Conservation (phyloP, 1,140 invertebrate genomes). For the Drosophila virilis region DNA sequence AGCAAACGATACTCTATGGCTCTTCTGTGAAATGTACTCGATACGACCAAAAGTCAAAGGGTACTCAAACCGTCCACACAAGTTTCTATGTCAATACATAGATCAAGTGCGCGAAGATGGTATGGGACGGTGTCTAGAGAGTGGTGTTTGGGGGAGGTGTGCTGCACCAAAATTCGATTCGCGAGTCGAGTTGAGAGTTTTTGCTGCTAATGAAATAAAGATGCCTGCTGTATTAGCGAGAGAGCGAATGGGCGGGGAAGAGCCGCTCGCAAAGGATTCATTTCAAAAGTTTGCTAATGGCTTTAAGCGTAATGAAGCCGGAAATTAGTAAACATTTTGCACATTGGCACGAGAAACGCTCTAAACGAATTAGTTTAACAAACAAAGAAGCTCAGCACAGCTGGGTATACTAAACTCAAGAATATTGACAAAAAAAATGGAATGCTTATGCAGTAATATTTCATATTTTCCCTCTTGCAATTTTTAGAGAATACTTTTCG, state of each 20-base stretch:
- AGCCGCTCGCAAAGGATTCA: slow-evolving; percentile 38
- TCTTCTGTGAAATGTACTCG: slow-evolving; percentile 42
- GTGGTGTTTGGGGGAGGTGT: background rate
- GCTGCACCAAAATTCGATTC: slow-evolving; percentile 33
- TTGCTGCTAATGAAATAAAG: slow-evolving; percentile 59
- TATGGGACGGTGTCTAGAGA: background rate
- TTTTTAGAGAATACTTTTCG: too few species aligned
- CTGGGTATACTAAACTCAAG: background rate
- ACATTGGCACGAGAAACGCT: slow-evolving; percentile 81
- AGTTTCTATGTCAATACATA: slow-evolving; percentile 30
- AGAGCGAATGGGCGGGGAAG: background rate
- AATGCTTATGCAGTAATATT: too few species aligned
- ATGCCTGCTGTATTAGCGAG: slow-evolving; percentile 15
- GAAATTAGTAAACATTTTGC: slow-evolving; percentile 75
- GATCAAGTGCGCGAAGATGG: slow-evolving; percentile 1
- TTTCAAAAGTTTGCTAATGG: slow-evolving; percentile 75
- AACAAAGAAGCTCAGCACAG: background rate
- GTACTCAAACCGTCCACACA: slow-evolving; percentile 13
- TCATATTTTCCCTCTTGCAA: too few species aligned
- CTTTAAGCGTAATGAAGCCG: slow-evolving; percentile 76
- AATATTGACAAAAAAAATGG: too few species aligned
- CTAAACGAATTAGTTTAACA: background rate
- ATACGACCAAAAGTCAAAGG: slow-evolving; percentile 42
- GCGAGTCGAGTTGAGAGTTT: slow-evolving; percentile 36
- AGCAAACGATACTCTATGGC: background rate